These are phyloP conservation scores for Agrochola lychnidis DNA, from an alignment of 2,888 invertebrate species.

Conservation along the genomic window DNA sequence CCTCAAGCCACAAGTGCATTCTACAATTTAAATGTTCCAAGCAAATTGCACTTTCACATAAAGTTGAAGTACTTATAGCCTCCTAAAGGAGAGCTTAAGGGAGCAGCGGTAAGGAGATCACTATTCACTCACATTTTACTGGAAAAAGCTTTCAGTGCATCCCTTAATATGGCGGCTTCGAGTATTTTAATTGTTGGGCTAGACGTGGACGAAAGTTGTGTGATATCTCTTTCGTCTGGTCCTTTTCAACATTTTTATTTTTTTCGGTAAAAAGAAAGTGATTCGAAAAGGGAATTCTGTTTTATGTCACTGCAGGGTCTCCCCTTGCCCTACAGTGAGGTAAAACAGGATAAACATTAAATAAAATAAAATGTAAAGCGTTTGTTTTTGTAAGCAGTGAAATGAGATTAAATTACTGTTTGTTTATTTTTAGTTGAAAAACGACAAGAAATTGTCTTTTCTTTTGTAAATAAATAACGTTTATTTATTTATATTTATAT, in stretches of 20 bases:
- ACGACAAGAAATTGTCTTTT: conserved; percentile 8
- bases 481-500: too few species aligned
- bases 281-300: not conserved
- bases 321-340: not conserved
- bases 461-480: conserved; percentile 1
- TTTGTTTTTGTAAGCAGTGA: not conserved
- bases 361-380: not conserved
- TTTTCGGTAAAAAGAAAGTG: not conserved
- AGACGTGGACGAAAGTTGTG: not conserved
- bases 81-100: not conserved
- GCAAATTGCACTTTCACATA: not conserved
- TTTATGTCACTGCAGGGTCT: too few species aligned
- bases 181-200: conserved; percentile 34
- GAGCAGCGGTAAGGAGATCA: not conserved
- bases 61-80: conserved; percentile 25
- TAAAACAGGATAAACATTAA: too few species aligned
- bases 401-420: not conserved
- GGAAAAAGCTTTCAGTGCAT: conserved; percentile 53
- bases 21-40: conserved; percentile 24
- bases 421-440: not conserved
- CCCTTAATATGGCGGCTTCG: not conserved
- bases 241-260: not conserved
- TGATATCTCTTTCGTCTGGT: not conserved
- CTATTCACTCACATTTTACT: conserved; percentile 42
- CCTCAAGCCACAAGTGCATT: not conserved